Evolutionary conservation across 2,888 invertebrate species (phyloP), one percentile per base, ranked within the genome.

Genomic region (Theretra japonica): DNA sequence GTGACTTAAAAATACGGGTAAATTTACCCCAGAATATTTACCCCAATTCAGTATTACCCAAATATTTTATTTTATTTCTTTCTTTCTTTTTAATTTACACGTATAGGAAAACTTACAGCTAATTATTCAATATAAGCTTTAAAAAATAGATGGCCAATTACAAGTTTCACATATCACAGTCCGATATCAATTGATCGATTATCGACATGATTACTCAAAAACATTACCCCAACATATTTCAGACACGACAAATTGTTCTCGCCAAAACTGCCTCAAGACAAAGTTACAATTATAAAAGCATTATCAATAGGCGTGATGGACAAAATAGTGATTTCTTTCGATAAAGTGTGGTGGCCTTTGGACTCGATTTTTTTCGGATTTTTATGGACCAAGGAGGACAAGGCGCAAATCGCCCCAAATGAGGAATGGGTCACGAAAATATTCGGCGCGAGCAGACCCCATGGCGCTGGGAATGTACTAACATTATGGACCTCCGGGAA

Each of bases 251-350:
- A 87, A 0, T 75, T 96, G 33, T 97, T 97, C 80, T 80, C 86
- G 5, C 96, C 96, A 0, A 80, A 73, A 21, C 84, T 97, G 56
- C 95, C 96, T 0, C 75, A 83, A 25, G 77, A 81, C 2, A 96
- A 96, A 87, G 78, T 89, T 0, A 86, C 86, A 48, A 93, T 95
- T 0, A 96, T 96, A 33, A 80, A 96, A 85, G 88, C 89, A 23
- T 84, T 96, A 62, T 94, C 95, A 0, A 95, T 96, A 77, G 97
- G 97, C 0, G 95, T 95, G 0, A 96, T 96, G 0, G 95, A 96
- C 74, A 97, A 97, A 89, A 95, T 97, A 30, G 95, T 95, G 69
- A 79, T 97, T 0, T 91, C 94, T 53, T 97, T 96, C 84, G 90
- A 95, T 0, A 82, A 91, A 8, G 89, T 92, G 3, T 97, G 97